These are phyloP conservation scores for Celastrina argiolus DNA, from an alignment of 2,888 invertebrate genomes.

Conservation along the genomic window DNA sequence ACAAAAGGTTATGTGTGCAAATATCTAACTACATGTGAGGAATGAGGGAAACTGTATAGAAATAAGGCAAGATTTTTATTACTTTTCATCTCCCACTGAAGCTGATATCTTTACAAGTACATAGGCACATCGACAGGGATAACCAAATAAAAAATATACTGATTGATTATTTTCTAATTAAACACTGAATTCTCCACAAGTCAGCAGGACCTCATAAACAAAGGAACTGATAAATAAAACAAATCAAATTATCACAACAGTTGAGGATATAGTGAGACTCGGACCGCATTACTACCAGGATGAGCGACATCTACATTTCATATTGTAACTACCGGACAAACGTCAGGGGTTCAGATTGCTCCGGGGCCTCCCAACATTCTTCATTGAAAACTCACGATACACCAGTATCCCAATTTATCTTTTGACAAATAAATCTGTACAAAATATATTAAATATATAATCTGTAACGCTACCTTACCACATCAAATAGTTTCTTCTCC, in stretches of 20 bases:
- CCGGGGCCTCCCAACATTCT: conserved; percentile 64
- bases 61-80: conserved; percentile 73
- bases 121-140: conserved; percentile 71
- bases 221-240: conserved; percentile 68
- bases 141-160: conserved; percentile 76
- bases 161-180: conserved; percentile 74
- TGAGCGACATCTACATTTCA: conserved; percentile 44
- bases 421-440: conserved; percentile 79
- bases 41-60: conserved; percentile 62
- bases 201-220: conserved; percentile 75
- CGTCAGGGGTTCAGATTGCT: conserved; percentile 59
- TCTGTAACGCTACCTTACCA: conserved; percentile 78
- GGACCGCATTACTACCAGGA: conserved; percentile 46
- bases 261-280: conserved; percentile 39
- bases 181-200: conserved; percentile 74
- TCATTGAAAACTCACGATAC: conserved; percentile 75
- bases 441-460: conserved; percentile 80
- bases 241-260: conserved; percentile 48
- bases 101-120: conserved; percentile 65
- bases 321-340: conserved; percentile 46
- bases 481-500: conserved; percentile 74
- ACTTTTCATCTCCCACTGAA: conserved; percentile 62
- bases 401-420: conserved; percentile 79
- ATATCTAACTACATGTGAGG: conserved; percentile 37
- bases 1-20: conserved; percentile 9